Percentiles rank a stretch among this genome's conserved stretches.
phyloP scores from a whole-genome alignment of 2,888 invertebrate genomes.

The Deilephila elpenor region DNA sequence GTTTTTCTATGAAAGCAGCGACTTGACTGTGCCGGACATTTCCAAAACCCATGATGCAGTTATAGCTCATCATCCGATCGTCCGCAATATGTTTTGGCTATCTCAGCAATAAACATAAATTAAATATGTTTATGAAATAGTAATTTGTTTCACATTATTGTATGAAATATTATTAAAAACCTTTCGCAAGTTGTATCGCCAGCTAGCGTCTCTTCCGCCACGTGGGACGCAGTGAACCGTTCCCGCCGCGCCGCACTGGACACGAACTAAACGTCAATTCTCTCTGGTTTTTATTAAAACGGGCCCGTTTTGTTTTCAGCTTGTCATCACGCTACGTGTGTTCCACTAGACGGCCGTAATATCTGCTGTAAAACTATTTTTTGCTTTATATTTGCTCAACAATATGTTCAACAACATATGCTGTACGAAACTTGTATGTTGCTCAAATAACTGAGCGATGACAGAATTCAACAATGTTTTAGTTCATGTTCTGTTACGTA shows the following conservation, averaged over 20 bases:
- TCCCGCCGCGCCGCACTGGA: slow-evolving; percentile 39
- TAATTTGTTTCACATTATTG: no score
- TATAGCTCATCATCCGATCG: no score
- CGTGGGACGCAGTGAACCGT: neutral
- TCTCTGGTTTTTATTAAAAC: slow-evolving; percentile 48
- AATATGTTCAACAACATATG: neutral
- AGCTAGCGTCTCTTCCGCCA: neutral
- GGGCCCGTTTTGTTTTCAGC: slow-evolving; percentile 37
- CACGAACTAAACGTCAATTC: slow-evolving; percentile 48
- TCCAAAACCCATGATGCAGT: no score
- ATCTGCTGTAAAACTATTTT: slow-evolving; percentile 19
- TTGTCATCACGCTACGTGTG: slow-evolving; percentile 29
- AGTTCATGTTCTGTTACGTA: no score
- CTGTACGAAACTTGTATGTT: neutral
- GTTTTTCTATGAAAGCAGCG: no score
- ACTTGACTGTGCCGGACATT: no score
- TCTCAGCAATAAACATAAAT: no score
- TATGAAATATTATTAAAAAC: neutral
- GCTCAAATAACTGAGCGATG: neutral
- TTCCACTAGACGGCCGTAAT: slow-evolving; percentile 30
- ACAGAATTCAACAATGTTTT: no score
- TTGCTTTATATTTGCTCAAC: neutral
- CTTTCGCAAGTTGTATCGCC: neutral
- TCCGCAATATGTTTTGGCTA: no score
- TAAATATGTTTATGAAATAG: no score